Evolutionary conservation across 2,888 invertebrate species (phyloP).

Genomic region (Harmothoe impar): DNA sequence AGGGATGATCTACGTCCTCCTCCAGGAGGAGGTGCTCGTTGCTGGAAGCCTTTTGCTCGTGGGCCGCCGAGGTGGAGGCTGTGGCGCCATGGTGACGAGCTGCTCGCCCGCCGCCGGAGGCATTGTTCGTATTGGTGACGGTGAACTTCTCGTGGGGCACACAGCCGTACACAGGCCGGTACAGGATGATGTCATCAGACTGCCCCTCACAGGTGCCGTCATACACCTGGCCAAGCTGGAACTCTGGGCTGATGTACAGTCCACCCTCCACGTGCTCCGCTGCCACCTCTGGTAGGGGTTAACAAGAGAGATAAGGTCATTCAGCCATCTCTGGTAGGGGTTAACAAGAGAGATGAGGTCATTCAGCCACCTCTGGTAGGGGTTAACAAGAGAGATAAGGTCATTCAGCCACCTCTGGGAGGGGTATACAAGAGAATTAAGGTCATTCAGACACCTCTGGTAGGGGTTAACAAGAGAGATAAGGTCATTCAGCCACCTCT

Average conservation of each 20-base stretch:
- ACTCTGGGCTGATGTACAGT: conserved; percentile 90
- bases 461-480: too few relatives aligned
- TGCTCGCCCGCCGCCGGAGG: background rate
- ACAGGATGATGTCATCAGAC: conserved; percentile 86
- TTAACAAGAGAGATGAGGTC: too few relatives aligned
- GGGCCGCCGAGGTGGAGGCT: conserved; percentile 9
- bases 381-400: too few relatives aligned
- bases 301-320: conserved; percentile 70
- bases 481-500: too few relatives aligned
- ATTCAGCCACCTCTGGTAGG: too few relatives aligned
- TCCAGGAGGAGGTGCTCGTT: conserved; percentile 50
- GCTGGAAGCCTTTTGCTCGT: conserved; percentile 49
- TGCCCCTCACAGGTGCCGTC: conserved; percentile 87
- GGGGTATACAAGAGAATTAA: too few relatives aligned
- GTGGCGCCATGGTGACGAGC: conserved; percentile 4
- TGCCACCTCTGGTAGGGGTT: conserved; percentile 86
- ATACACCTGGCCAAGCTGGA: conserved; percentile 90
- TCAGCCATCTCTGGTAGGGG: too few relatives aligned
- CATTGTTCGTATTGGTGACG: conserved; percentile 72
- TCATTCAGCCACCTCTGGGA: too few relatives aligned
- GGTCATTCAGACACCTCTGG: too few relatives aligned
- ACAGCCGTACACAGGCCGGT: conserved; percentile 85
- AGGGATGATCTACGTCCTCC: conserved; percentile 11
- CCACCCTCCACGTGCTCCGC: conserved; percentile 90
- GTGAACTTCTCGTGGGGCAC: conserved; percentile 71